phyloP scores from a whole-genome alignment of 1,140 invertebrate species.

The Bombus impatiens region DNA sequence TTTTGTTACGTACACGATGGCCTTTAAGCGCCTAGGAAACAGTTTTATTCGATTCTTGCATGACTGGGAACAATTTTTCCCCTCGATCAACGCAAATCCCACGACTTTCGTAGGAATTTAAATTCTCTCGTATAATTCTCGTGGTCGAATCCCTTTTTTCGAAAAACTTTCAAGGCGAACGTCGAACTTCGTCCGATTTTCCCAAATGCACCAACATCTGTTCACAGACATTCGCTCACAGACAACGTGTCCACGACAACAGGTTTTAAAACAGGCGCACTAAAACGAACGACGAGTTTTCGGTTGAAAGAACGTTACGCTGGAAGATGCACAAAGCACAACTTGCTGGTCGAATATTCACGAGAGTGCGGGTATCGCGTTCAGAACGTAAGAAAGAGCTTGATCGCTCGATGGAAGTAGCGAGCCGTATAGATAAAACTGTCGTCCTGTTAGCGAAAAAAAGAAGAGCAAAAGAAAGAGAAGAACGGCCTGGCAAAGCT shows the following conservation, averaged over 20 bases:
- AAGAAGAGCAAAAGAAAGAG: not conserved
- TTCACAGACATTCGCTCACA: not conserved
- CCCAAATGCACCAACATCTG: not conserved
- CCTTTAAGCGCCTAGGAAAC: not conserved
- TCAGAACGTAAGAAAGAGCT: not conserved
- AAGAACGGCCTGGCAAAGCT: constrained; percentile 2
- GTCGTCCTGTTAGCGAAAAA: not conserved
- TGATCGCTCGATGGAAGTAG: not conserved
- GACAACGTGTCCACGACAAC: not conserved
- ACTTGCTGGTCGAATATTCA: not conserved
- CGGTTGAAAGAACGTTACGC: not conserved
- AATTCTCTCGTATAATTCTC: not conserved
- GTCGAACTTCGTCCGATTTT: not conserved
- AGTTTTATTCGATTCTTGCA: not conserved
- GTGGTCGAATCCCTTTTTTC: not conserved
- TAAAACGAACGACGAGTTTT: not conserved
- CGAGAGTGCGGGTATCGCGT: too few species aligned
- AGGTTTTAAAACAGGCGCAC: not conserved
- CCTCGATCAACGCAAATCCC: not conserved
- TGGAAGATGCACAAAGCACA: not conserved
- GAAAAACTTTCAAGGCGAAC: not conserved
- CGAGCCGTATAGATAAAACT: not conserved
- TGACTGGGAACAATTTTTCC: not conserved
- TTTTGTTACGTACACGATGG: constrained; percentile 5
- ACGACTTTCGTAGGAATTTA: not conserved